Evolutionary conservation across 2,888 invertebrate genomes (phyloP).

Genomic region (Papilio protenor): DNA sequence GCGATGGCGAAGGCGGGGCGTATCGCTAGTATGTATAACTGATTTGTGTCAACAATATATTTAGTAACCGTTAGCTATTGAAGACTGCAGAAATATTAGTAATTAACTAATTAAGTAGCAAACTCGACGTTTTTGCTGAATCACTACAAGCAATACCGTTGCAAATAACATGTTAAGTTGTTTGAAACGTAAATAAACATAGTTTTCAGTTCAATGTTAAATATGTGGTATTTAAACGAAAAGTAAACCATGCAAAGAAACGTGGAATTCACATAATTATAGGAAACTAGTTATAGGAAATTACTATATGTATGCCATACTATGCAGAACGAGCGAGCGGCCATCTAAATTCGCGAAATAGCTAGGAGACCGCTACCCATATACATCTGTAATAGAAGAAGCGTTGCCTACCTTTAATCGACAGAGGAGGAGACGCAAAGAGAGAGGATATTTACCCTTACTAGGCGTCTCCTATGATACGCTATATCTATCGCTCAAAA

Average conservation of each 20-base stretch:
- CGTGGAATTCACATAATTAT: background rate
- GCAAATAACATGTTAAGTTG: background rate
- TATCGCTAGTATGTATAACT: background rate
- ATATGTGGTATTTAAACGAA: background rate
- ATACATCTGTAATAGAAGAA: too few relatives aligned
- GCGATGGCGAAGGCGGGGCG: background rate
- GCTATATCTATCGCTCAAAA: too few relatives aligned
- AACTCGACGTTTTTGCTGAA: conserved; percentile 14
- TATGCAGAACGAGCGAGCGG: too few relatives aligned
- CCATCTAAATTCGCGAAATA: too few relatives aligned
- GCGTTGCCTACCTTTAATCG: too few relatives aligned
- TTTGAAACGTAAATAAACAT: background rate
- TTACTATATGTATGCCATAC: background rate
- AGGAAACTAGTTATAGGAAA: background rate
- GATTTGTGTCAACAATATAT: background rate
- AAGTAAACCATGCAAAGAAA: background rate
- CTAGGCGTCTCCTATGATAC: too few relatives aligned
- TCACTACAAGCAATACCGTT: conserved; percentile 2
- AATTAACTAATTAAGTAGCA: conserved; percentile 11
- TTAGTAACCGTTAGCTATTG: background rate
- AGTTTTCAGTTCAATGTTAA: background rate
- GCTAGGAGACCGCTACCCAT: too few relatives aligned
- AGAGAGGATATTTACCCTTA: too few relatives aligned
- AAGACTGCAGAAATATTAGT: conserved; percentile 2
- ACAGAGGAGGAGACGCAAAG: too few relatives aligned